Evolutionary conservation across 2,113 vertebrate species (phyloP).

Genomic region (Anser brachyrhynchus): DNA sequence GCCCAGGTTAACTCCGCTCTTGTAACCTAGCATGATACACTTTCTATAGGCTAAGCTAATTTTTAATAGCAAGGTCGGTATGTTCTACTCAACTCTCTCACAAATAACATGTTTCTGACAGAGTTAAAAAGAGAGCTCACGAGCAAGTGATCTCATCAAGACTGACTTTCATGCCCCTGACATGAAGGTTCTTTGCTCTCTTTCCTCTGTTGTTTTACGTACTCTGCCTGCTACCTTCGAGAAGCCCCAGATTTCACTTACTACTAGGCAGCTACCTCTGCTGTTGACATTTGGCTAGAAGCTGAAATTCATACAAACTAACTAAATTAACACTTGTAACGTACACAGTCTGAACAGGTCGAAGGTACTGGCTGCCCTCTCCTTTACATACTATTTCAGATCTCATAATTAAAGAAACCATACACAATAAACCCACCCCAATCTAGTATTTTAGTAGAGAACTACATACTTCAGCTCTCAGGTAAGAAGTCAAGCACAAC

Average conservation of each 20-base stretch:
- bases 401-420: not conserved
- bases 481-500: not conserved
- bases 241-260: not conserved
- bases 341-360: not conserved
- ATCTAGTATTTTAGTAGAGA: not conserved
- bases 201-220: not conserved
- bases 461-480: not conserved
- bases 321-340: not conserved
- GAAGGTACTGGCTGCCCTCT: not conserved
- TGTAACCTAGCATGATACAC: rapidly evolving
- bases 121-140: not conserved
- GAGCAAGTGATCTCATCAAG: not conserved
- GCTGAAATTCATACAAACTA: not conserved
- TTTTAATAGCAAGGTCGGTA: not conserved
- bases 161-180: not conserved
- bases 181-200: not conserved
- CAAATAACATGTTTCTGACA: rapidly evolving
- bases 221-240: not conserved
- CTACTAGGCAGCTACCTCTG: not conserved
- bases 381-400: not conserved
- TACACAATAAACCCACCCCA: not conserved
- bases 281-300: not conserved
- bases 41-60: not conserved
- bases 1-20: not conserved
- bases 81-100: not conserved